These are phyloP conservation scores for Menura novaehollandiae DNA, from an alignment of 2,113 vertebrate genomes.

Conservation along the genomic window DNA sequence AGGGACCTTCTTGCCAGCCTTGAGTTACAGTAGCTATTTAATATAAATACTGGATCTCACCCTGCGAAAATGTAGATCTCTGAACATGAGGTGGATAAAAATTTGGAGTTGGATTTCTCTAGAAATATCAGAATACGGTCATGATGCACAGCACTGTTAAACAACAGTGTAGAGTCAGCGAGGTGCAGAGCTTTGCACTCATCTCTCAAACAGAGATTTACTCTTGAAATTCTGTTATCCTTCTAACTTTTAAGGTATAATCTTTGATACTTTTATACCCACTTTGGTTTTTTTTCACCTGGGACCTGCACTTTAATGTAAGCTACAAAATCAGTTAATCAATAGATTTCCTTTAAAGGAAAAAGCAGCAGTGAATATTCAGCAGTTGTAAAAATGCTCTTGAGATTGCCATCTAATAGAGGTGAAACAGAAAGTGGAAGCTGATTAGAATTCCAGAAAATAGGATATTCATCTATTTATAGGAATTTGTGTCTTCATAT, in stretches of 20 bases:
- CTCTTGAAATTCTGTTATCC: background rate
- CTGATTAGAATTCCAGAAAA: constrained; percentile 18
- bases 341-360: background rate
- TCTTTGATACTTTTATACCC: background rate
- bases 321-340: background rate
- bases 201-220: background rate
- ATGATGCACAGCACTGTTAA: background rate
- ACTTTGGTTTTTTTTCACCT: background rate
- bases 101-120: background rate
- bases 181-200: background rate
- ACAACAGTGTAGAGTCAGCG: background rate
- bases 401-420: background rate
- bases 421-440: background rate
- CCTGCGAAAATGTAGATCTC: background rate
- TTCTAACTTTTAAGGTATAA: background rate
- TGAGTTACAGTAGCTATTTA: background rate
- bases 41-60: background rate
- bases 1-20: background rate
- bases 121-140: background rate
- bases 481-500: background rate
- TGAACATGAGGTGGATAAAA: background rate
- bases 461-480: background rate
- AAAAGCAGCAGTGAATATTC: background rate
- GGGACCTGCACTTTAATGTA: background rate
- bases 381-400: background rate